phyloP scores from a whole-genome alignment of 2,797 vertebrate genomes.

The Bradypodion ventrale region DNA sequence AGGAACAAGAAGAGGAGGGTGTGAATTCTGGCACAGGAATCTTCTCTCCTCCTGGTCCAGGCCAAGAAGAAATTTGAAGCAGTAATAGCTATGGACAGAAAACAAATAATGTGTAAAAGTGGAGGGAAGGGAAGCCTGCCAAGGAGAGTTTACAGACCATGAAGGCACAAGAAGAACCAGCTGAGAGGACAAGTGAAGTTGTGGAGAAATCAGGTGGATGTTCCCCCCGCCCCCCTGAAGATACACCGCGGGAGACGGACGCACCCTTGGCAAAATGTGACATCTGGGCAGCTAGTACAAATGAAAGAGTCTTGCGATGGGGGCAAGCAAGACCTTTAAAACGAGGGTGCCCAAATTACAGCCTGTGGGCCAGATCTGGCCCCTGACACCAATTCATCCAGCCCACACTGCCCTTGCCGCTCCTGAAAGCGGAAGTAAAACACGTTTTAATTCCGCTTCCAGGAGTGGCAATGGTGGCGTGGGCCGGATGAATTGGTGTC shows the following conservation, averaged over 20 bases:
- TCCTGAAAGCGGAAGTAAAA: no score
- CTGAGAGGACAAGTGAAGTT: not conserved
- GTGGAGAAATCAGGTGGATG: not conserved
- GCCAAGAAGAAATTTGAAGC: constrained; percentile 15
- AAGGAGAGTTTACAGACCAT: constrained; percentile 23
- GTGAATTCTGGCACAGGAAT: not conserved
- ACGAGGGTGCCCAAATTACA: no score
- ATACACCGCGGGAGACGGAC: not conserved
- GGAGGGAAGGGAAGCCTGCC: not conserved
- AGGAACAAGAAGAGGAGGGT: not conserved
- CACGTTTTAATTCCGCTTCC: no score
- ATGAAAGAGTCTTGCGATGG: not conserved
- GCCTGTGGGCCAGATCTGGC: no score
- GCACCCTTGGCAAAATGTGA: not conserved
- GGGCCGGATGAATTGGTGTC: no score
- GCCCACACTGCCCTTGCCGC: no score
- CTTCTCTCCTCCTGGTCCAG: no score
- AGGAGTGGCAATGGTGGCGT: no score
- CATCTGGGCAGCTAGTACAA: not conserved
- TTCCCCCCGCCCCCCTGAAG: not conserved
- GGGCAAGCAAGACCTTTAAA: no score
- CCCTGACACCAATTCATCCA: no score
- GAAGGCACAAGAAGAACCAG: constrained; percentile 14
- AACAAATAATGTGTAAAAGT: constrained; percentile 11
- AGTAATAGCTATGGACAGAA: constrained; percentile 24